Conservation (phyloP, 2,888 invertebrate species). For the Ligdia adustata region DNA sequence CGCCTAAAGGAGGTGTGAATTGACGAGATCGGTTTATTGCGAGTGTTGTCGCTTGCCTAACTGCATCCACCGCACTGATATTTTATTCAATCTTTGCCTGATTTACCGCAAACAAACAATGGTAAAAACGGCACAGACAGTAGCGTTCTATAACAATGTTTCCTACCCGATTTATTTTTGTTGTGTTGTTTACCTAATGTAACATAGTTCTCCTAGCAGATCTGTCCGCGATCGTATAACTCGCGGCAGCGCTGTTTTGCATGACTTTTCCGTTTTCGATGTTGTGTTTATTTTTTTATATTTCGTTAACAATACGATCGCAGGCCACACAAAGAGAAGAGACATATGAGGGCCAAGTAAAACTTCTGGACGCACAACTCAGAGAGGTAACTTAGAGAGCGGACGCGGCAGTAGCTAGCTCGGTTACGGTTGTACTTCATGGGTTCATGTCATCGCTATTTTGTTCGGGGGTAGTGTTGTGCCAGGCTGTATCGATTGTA, state of each 20-base stretch:
- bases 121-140: slow-evolving; percentile 59
- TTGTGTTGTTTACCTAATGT: slow-evolving; percentile 36
- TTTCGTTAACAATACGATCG: slow-evolving; percentile 78
- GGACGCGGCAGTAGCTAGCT: slow-evolving; percentile 64
- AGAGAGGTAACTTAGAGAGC: slow-evolving; percentile 91
- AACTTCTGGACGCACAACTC: slow-evolving; percentile 93
- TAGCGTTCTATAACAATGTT: slow-evolving; percentile 60
- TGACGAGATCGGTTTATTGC: slow-evolving; percentile 60
- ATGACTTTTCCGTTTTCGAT: slow-evolving; percentile 69
- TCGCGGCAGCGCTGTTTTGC: slow-evolving; percentile 49
- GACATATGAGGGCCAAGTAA: slow-evolving; percentile 95
- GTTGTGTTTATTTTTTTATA: slow-evolving; percentile 60
- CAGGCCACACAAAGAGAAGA: slow-evolving; percentile 98
- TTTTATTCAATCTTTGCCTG: slow-evolving; percentile 47
- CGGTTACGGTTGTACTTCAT: slow-evolving; percentile 69
- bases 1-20: slow-evolving; percentile 99
- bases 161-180: slow-evolving; percentile 52
- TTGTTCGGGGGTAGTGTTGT: slow-evolving; percentile 57
- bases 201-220: slow-evolving; percentile 51
- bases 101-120: slow-evolving; percentile 32
- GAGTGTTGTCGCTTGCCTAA: slow-evolving; percentile 77
- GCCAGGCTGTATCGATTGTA: slow-evolving; percentile 40
- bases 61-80: slow-evolving; percentile 68
- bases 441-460: slow-evolving; percentile 69
- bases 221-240: slow-evolving; percentile 40